These are phyloP conservation scores for Dendropsophus ebraccatus DNA, from an alignment of 2,113 vertebrate genomes.

Conservation along the genomic window DNA sequence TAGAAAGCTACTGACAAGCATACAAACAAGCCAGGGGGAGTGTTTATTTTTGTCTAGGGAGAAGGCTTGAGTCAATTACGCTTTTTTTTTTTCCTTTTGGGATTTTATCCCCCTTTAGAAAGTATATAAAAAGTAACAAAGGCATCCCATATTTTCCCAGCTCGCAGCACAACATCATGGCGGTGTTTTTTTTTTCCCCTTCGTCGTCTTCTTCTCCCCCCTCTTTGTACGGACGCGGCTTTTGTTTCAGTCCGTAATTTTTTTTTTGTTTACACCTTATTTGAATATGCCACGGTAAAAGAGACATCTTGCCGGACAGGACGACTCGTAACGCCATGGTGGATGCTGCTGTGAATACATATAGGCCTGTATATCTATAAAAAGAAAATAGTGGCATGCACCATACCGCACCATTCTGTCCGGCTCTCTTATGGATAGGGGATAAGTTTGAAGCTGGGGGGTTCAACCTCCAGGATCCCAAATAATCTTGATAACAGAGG, in stretches of 20 bases:
- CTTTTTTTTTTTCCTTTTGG: slow-evolving; percentile 68
- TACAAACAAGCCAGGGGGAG: slow-evolving; percentile 87
- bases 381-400: too few relatives aligned
- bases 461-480: too few relatives aligned
- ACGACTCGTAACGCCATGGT: background rate
- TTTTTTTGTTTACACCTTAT: slow-evolving; percentile 23
- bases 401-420: too few relatives aligned
- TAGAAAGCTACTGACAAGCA: slow-evolving; percentile 84
- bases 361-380: too few relatives aligned
- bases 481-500: too few relatives aligned
- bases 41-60: slow-evolving; percentile 88
- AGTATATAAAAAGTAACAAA: slow-evolving; percentile 61
- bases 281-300: slow-evolving; percentile 12
- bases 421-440: too few relatives aligned
- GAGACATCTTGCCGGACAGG: slow-evolving; percentile 3
- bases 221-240: background rate
- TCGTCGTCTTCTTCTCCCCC: background rate
- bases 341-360: background rate
- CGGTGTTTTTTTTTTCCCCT: too few relatives aligned
- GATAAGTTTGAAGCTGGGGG: too few relatives aligned
- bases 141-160: slow-evolving; percentile 50
- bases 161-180: background rate
- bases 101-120: slow-evolving; percentile 70
- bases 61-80: slow-evolving; percentile 74
- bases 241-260: slow-evolving; percentile 10